Base-by-base conservation (phyloP, 1,140 invertebrate genomes). In the Kradibia gibbosae region DNA sequence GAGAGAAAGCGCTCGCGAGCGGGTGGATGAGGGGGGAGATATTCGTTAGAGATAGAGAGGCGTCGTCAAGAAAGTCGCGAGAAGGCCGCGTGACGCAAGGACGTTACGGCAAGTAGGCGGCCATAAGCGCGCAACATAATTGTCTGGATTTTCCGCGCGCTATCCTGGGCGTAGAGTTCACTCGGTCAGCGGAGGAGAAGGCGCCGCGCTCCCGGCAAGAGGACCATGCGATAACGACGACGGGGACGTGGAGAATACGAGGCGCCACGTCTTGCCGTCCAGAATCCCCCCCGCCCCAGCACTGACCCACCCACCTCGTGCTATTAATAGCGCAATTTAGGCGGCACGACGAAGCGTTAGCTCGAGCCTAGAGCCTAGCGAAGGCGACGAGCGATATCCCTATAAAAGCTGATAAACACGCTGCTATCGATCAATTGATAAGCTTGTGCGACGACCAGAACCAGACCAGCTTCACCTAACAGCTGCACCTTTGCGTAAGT, bases 341-440 rank as follows among this genome's bases (percentile, higher is more conserved):
- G 11, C 70, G 70, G 20, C 1, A 4, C 10, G 48, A 25, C 31
- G n/a, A 28, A 36, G 42, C 78, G 45, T 74, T 74, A 71, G 65
- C 42, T 71, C 79, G 74, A 74, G 55, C 28, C 0, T 36, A 36
- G 1, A n/a, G 28, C 11, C 71, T n/a, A n/a, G 57, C 39, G 79
- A 80, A 80, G 67, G 79, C 55, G 45, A 1, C 60, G 50, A n/a
- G 25, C 57, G 53, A 45, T 48, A 45, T 71, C 73, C 65, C 50
- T 81, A 81, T 81, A 81, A 81, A 81, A 81, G 80, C 73, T 77
- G 80, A 57, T 71, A 77, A 77, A 4, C 65, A 25, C 31, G 60
- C 39, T 78, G 62, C 55, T 34, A 53, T 3, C 48, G 0, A 15
- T 7, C 45, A n/a, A n/a, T n/a, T n/a, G n/a, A n/a, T n/a, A n/a